Evolutionary conservation across 2,113 vertebrate genomes (phyloP).

Genomic region (Microtus oregoni): DNA sequence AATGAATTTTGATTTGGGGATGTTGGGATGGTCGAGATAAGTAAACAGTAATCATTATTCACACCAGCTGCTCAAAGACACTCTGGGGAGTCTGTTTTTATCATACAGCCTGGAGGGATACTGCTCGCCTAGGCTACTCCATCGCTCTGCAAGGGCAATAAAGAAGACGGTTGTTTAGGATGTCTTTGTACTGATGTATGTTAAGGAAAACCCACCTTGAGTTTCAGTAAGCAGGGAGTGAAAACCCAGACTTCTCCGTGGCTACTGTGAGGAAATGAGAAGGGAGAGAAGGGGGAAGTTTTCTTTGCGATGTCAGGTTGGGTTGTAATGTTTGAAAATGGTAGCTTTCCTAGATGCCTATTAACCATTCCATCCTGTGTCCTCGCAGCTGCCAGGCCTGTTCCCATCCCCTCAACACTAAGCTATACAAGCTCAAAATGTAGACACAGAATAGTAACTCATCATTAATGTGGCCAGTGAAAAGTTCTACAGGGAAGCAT

Average conservation of each 20-base stretch:
- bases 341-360: neutral
- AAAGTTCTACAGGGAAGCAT: neutral
- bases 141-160: neutral
- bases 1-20: slow-evolving; percentile 1
- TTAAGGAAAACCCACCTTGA: neutral
- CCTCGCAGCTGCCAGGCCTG: neutral
- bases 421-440: neutral
- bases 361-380: neutral
- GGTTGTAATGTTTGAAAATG: neutral
- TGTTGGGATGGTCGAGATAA: slow-evolving; percentile 7
- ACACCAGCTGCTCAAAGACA: slow-evolving; percentile 51
- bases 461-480: neutral
- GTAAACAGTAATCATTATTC: slow-evolving; percentile 62
- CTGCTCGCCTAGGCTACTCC: neutral
- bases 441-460: neutral
- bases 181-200: neutral
- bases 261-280: neutral
- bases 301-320: neutral
- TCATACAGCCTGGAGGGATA: neutral
- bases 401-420: neutral
- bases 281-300: neutral
- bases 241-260: neutral
- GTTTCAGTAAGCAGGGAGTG: neutral
- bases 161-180: neutral
- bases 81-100: slow-evolving; percentile 46